A percentile compares a stretch with the other conserved stretches of the same genome.
These are phyloP conservation scores for Piscicola geometra DNA, from an alignment of 2,888 invertebrate species.

Conservation along the genomic window DNA sequence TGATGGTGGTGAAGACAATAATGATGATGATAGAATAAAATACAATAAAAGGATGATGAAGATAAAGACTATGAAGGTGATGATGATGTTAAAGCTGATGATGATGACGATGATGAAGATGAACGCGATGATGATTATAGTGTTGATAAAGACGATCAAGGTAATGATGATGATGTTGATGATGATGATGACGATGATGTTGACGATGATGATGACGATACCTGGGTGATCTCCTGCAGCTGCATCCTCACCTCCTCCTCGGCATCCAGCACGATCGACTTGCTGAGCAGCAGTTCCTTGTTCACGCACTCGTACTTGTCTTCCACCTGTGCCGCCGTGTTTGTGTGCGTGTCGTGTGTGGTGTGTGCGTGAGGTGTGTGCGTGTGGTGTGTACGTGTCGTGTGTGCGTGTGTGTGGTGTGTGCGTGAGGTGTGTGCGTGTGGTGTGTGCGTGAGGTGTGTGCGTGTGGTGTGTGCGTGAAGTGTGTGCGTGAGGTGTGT, in stretches of 20 bases:
- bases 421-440: not conserved
- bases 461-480: too few relatives aligned
- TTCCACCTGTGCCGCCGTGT: slow-evolving; percentile 53
- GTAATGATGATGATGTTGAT: not conserved
- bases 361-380: too few relatives aligned
- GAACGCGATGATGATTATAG: not conserved
- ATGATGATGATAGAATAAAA: too few relatives aligned
- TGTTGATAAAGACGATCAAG: not conserved
- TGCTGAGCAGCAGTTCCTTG: slow-evolving; percentile 55
- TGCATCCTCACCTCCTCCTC: slow-evolving; percentile 70
- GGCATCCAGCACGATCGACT: slow-evolving; percentile 62
- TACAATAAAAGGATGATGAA: too few relatives aligned
- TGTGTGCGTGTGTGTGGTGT: not conserved
- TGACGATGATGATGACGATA: slow-evolving; percentile 39
- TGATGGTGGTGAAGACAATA: too few relatives aligned
- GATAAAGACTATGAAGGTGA: too few relatives aligned
- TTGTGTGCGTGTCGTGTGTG: too few relatives aligned
- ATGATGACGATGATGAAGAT: not conserved
- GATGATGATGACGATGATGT: not conserved
- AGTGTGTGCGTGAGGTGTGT: too few relatives aligned
- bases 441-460: too few relatives aligned
- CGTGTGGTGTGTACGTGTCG: too few relatives aligned
- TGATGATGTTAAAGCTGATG: too few relatives aligned
- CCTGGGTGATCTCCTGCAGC: slow-evolving; percentile 63
- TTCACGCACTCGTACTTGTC: slow-evolving; percentile 57